Evolutionary conservation across 1,140 invertebrate genomes (phyloP), one percentile per base, ranked within the genome.

Genomic region (Acromyrmex charruanus): DNA sequence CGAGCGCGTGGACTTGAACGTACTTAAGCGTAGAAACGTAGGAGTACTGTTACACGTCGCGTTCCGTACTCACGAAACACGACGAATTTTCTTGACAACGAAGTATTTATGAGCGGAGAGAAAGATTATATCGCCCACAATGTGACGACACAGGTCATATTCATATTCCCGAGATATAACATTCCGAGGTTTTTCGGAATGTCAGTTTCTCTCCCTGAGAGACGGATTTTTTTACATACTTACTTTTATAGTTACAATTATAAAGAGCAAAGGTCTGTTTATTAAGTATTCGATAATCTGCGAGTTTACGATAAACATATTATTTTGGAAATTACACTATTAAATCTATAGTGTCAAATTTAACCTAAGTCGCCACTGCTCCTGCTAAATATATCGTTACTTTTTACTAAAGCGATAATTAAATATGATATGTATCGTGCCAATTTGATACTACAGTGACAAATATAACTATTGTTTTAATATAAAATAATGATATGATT

Each of bases 1-100:
- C 87, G 66, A 85, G 84, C 80, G 89, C 85, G 87, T 90, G 89
- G 75, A 88, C 61, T 84, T 61, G 80, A 61, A 74, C 88, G 88
- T 88, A 87, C 85, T 85, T 82, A 72, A 82, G 86, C 86, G 87
- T 80, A 90, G 80, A 91, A 92, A 89, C 92, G 90, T 87, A 77
- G 58, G 86, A 94, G 92, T 94, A 94, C 94, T 94, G 94, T 94
- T 95, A 94, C 91, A 63, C 75, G 74, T 63, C 71, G 86, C 51
- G 85, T 77, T 69, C 61, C 58, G 12, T 61, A 39, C 53, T 51
- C 59, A 77, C 31, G 71, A 77, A 87, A 81, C 69, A 85, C 80
- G 63, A 90, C 72, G 72, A 87, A 77, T 75, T 89, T 87, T 90
- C 77, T 63, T 53, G 28, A 14, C 65, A 44, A 44, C 75, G 53